These are phyloP conservation scores for Eristalinus sepulchralis DNA, from an alignment of 2,888 invertebrate genomes.

Conservation along the genomic window DNA sequence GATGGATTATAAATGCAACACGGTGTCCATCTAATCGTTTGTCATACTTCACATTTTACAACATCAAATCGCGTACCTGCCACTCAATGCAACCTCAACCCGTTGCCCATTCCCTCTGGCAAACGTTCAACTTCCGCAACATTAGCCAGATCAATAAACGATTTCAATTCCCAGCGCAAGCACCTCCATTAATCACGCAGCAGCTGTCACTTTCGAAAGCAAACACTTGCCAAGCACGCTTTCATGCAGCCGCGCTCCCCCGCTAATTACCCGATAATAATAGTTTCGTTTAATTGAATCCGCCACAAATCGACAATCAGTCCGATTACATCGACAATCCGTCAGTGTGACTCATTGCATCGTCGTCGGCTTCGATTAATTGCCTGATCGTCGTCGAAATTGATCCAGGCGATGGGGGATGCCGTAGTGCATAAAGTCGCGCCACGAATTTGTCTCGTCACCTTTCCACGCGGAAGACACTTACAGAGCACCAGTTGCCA, in stretches of 20 bases:
- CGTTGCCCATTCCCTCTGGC: background rate
- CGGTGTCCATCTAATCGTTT: background rate
- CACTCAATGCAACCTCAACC: background rate
- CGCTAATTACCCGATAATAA: constrained; percentile 8
- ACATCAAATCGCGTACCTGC: background rate
- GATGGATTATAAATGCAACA: background rate
- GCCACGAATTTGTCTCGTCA: constrained; percentile 29
- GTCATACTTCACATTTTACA: background rate
- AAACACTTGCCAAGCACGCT: background rate
- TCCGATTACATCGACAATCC: constrained; percentile 15
- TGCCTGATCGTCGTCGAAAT: constrained; percentile 4
- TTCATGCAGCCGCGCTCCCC: background rate
- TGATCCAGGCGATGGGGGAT: background rate
- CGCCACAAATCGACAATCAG: constrained; percentile 14
- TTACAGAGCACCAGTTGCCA: constrained; percentile 26
- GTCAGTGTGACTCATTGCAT: constrained; percentile 7
- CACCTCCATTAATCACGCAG: background rate
- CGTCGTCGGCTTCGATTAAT: constrained; percentile 12
- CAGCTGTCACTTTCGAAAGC: background rate
- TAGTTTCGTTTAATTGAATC: constrained; percentile 8
- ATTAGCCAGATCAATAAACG: background rate
- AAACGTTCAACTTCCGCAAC: background rate
- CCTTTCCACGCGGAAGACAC: constrained; percentile 65
- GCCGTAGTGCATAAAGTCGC: constrained; percentile 20
- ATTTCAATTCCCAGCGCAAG: background rate